Conservation (phyloP, 1,140 invertebrate genomes). For the Macrocentrus cingulum region DNA sequence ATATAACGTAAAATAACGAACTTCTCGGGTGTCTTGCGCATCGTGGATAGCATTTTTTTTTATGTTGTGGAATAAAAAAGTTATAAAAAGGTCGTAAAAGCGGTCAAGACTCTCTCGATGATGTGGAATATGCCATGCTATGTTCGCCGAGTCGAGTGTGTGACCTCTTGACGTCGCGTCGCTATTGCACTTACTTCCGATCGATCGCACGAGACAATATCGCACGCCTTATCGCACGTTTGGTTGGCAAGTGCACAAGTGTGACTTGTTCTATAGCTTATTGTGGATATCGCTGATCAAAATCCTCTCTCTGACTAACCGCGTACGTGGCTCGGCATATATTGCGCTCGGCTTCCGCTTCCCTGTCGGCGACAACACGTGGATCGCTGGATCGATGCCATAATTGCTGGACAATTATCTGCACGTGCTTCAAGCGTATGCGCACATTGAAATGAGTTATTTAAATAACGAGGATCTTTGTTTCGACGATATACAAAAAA, state of each 20-base stretch:
- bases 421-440: slow-evolving; percentile 6
- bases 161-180: slow-evolving; percentile 3
- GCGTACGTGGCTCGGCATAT: slow-evolving; percentile 36
- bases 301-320: slow-evolving; percentile 34
- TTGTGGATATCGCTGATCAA: no score
- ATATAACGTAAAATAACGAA: not conserved
- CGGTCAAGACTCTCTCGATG: not conserved
- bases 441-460: no score
- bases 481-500: no score
- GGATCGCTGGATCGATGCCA: not conserved
- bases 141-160: not conserved
- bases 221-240: no score
- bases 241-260: not conserved
- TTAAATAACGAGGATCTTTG: no score
- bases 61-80: not conserved
- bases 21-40: not conserved
- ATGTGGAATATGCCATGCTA: not conserved
- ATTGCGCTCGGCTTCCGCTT: slow-evolving; percentile 39
- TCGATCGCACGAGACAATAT: slow-evolving; percentile 12
- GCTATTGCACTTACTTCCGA: not conserved
- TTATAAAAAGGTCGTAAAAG: not conserved
- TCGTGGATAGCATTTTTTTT: not conserved
- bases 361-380: slow-evolving; percentile 25
- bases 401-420: slow-evolving; percentile 15
- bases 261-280: slow-evolving; percentile 10